Base-by-base conservation (phyloP, 2,797 vertebrate species). In the Artibeus lituratus region DNA sequence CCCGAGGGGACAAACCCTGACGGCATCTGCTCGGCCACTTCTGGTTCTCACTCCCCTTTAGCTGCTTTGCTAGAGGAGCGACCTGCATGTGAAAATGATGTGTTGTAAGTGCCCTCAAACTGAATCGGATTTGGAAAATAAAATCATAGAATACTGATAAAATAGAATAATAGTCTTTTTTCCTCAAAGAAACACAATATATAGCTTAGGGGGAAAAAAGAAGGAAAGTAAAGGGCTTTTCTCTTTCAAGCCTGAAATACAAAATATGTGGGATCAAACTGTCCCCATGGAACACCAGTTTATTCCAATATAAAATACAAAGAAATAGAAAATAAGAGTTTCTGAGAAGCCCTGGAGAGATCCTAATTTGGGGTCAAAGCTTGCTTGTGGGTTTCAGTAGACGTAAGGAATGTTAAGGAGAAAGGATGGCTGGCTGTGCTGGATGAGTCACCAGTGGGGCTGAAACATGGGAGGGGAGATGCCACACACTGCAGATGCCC, bases 401-500 rank as follows among this genome's bases (percentile, higher is more conserved):
- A 47, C n/a, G 29, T 29, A 32, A 21, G 49, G 12, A 83, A 16
- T 16, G 81, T 42, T 29, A 47, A 49, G 51, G 2, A 39, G 26
- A n/a, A 88, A 49, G 16, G 35, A 65, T 53, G 57, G 47, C 32
- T 59, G 6, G 22, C 21, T 51, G n/a, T 12, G 9, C 67, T 57
- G 14, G 57, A 35, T 39, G 37, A 85, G 10, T 57, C 44, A 14
- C 12, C 55, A 62, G 12, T 47, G 10, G 67, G 35, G 4, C 11
- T 78, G 26, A 67, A 26, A 39, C 55, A 49, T 6, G 67, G 10
- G 55, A 35, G n/a, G 35, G 4, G 29, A 44, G n/a, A 32, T 8
- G 11, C 5, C 76, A 10, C 2, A 9, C 21, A 0, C 15, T 4
- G 4, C 11, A 29, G 21, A 55, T 3, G 7, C 18, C 57, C 11